Evolutionary conservation across 2,113 vertebrate genomes (phyloP), one percentile per base, ranked within the genome.

Genomic region (Pycnonotus jocosus): DNA sequence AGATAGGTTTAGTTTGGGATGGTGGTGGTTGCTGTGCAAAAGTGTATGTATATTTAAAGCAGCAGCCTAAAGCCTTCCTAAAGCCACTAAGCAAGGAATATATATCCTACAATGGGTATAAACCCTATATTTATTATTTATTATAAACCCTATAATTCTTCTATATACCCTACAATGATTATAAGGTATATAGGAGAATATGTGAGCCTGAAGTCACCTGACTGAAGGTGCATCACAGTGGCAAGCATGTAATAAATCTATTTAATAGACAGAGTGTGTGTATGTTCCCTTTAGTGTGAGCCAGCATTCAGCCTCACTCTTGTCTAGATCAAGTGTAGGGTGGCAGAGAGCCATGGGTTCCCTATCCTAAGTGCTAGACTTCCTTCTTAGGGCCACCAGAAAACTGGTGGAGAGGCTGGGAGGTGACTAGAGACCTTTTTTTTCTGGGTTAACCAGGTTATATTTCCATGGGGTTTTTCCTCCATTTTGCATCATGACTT

Each of bases 311-410:
- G 38, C 14, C 20, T 53, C 13, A 3, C 17, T 9, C 37, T 11
- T 56, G 33, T 11, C 33, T 0, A 1, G 15, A 21, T 45, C 27
- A 30, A 37, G 33, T 24, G 22, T 1, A 2, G 30, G 6, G 23
- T 44, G 44, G 21, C 48, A 51, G 66, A 16, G 38, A 27, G 18
- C 7, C 38, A 35, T 0, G 0, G 37, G 10, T 73, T 11, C 19
- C 15, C 12, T 6, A 42, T 23, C 38, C 51, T 44, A 11, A n/a
- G 7, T 6, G 14, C 10, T 50, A 35, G 10, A 18, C 54, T 30
- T 62, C 44, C 35, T 58, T n/a, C 74, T 76, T 10, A 42, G 33
- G 57, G 16, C 7, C 51, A 47, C 35, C 0, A 1, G 33, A 15
- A 82, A 68, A 50, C 28, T 58, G 10, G 11, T 48, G 28, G 37